Base-by-base conservation (phyloP, 1,140 invertebrate species). In the Ptiloglossa arizonensis region DNA sequence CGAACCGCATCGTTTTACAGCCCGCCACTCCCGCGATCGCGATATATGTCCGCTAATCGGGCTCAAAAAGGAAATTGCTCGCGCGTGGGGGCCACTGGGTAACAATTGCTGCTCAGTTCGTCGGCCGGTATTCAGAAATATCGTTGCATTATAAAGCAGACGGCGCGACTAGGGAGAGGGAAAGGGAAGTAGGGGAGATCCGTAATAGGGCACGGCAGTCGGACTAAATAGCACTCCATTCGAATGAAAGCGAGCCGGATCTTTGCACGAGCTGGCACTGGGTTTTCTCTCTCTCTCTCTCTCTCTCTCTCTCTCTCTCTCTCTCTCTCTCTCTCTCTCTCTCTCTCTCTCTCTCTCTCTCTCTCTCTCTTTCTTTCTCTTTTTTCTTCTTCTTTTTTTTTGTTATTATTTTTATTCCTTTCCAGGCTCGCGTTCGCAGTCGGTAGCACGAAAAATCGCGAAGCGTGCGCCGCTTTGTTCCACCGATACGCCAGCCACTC, bases 1-100 rank as follows among this genome's bases (percentile, higher is more conserved):
- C 87, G 87, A 86, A 86, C 69, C 60, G 62, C 66, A 75, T 79
- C 32, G 81, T 73, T 71, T 67, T 41, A 56, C 50, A 63, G 59
- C 0, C 44, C 32, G 66, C 29, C 66, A 52, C 66, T 70, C 56
- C 56, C 52, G 17, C 29, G 46, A 63, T 48, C 32, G 22, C 19
- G 48, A n/a, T 38, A 27, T 35, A 46, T 19, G 9, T 29, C 27
- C 15, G 35, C 68, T 56, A 29, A 60, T 75, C 44, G 62, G 13
- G 62, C 54, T 71, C 57, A 44, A 35, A n/a, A 63, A 82, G 48
- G 62, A 82, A 83, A 83, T 72, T 73, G 63, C 63, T 27, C 38
- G 48, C 62, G 48, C 50, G 8, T 24, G 8, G 17, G 41, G 27
- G n/a, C 35, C 19, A n/a, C n/a, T 6, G 19, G 29, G 27, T 13